Conservation (phyloP, 2,797 vertebrate species). For the Menidia menidia region DNA sequence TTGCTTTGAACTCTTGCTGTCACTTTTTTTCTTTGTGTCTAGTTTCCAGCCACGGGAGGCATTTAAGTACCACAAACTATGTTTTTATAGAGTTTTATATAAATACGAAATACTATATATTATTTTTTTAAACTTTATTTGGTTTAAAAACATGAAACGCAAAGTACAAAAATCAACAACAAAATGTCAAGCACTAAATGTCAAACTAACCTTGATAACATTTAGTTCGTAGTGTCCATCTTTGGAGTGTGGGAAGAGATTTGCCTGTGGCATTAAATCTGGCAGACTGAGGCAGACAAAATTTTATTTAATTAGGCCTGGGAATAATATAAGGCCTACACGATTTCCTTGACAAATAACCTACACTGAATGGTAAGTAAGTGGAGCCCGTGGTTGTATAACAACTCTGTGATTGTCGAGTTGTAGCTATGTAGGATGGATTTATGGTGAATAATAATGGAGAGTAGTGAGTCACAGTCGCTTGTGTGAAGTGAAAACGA, state of each 20-base stretch:
- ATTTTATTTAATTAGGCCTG: conserved; percentile 72
- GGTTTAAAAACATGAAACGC: conserved; percentile 10
- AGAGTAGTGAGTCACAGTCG: conserved; percentile 69
- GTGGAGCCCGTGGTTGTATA: conserved; percentile 56
- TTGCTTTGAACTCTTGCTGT: background rate
- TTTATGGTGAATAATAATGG: conserved; percentile 75
- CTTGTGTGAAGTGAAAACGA: conserved; percentile 71
- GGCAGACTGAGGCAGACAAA: conserved; percentile 52
- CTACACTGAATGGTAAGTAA: conserved; percentile 64
- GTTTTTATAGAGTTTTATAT: background rate
- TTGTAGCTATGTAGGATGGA: conserved; percentile 68
- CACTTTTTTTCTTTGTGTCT: background rate
- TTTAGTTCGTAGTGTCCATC: conserved; percentile 42
- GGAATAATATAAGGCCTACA: conserved; percentile 57
- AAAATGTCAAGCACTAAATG: conserved; percentile 36
- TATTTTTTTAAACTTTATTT: background rate
- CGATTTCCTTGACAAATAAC: conserved; percentile 62
- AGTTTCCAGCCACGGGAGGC: background rate
- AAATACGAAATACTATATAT: too few species aligned
- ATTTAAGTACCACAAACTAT: conserved; percentile 10
- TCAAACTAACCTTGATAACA: conserved; percentile 57
- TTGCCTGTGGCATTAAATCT: conserved; percentile 64
- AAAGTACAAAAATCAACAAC: conserved; percentile 33
- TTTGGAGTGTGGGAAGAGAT: conserved; percentile 42
- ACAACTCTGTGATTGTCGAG: conserved; percentile 60